Evolutionary conservation across 2,888 invertebrate species (phyloP).

Genomic region (Papilio gigon): DNA sequence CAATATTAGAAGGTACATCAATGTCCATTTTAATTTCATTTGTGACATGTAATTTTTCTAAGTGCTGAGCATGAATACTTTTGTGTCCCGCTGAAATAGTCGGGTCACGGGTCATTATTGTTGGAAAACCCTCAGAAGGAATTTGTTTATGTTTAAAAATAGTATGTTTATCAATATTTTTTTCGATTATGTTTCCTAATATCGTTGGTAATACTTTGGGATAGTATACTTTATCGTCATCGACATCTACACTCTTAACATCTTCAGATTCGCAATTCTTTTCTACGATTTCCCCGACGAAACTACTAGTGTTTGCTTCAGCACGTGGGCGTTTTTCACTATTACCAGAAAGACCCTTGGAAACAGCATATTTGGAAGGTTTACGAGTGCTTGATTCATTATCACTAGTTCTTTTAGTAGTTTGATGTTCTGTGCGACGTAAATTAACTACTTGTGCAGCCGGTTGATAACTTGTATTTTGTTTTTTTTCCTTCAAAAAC

Average conservation of each 20-base stretch:
- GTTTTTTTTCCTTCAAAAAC: constrained; percentile 82
- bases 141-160: constrained; percentile 55
- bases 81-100: constrained; percentile 57
- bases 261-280: constrained; percentile 55
- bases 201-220: constrained; percentile 72
- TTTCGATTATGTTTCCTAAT: constrained; percentile 83
- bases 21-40: constrained; percentile 58
- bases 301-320: constrained; percentile 49
- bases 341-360: constrained; percentile 64
- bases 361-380: constrained; percentile 73
- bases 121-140: constrained; percentile 78
- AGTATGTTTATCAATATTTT: constrained; percentile 56
- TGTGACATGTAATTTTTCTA: constrained; percentile 55
- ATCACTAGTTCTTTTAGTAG: constrained; percentile 54
- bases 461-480: constrained; percentile 81
- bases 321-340: constrained; percentile 70
- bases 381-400: constrained; percentile 53
- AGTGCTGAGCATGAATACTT: constrained; percentile 79
- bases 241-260: constrained; percentile 43
- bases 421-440: constrained; percentile 54
- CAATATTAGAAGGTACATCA: constrained; percentile 50
- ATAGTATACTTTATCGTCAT: constrained; percentile 74
- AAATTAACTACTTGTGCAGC: constrained; percentile 84
- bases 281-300: constrained; percentile 67
- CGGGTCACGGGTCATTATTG: constrained; percentile 69